Percentiles rank a stretch among this genome's conserved stretches.
These are phyloP conservation scores for Pandion haliaetus DNA, from an alignment of 2,113 vertebrate genomes.

Conservation along the genomic window DNA sequence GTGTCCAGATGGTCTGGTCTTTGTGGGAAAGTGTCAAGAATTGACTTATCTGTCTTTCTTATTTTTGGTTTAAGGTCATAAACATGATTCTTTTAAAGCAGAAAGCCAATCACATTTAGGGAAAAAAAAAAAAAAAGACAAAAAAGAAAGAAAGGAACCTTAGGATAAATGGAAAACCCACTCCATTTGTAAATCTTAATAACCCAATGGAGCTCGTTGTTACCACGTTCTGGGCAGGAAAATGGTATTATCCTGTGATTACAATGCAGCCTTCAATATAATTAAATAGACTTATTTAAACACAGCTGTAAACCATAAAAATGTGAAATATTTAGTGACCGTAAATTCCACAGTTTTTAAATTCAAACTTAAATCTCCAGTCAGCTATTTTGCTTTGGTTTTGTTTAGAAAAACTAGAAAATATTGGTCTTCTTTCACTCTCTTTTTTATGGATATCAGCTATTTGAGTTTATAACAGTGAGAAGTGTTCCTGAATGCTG, in stretches of 20 bases:
- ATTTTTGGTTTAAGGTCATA: constrained; percentile 74
- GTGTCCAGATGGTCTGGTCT: constrained; percentile 77
- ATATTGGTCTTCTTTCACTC: neutral
- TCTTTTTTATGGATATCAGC: neutral
- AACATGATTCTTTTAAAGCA: constrained; percentile 57
- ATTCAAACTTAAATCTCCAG: constrained; percentile 39
- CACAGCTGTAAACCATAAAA: constrained; percentile 69
- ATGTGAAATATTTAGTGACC: constrained; percentile 51
- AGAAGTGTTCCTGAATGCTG: neutral
- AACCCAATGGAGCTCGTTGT: constrained; percentile 16
- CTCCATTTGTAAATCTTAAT: constrained; percentile 54
- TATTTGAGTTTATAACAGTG: neutral
- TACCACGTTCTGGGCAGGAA: constrained; percentile 45
- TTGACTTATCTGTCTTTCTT: constrained; percentile 75
- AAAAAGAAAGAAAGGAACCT: neutral
- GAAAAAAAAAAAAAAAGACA: rapidly evolving
- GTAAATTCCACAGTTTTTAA: constrained; percentile 47
- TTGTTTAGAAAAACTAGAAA: constrained; percentile 26
- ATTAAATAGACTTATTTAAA: constrained; percentile 76
- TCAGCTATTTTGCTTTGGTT: constrained; percentile 31
- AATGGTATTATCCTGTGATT: constrained; percentile 62
- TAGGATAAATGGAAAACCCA: constrained; percentile 9
- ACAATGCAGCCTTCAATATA: constrained; percentile 54
- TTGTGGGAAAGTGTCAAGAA: constrained; percentile 72
- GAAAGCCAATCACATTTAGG: neutral